A percentile compares a stretch with the other conserved stretches of the same genome.
Conservation (phyloP, 2,888 invertebrate genomes). For the Pteria penguin region DNA sequence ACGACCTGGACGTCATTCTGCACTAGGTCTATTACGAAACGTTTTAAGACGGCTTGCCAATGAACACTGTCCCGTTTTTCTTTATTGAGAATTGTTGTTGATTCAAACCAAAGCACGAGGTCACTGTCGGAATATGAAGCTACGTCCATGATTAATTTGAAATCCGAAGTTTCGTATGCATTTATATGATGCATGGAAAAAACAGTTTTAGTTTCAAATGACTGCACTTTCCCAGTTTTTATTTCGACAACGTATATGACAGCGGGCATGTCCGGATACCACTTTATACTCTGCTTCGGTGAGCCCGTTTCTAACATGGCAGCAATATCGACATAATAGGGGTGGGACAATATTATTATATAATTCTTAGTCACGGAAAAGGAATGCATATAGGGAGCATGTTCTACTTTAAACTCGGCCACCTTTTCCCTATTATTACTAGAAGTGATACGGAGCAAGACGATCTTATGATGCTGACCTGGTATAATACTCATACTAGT, state of each 20-base stretch:
- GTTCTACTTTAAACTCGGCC: conserved; percentile 61
- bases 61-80: conserved; percentile 52
- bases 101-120: conserved; percentile 55
- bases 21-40: conserved; percentile 58
- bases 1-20: conserved; percentile 14
- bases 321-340: conserved; percentile 63
- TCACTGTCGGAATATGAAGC: conserved; percentile 60
- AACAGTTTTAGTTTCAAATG: conserved; percentile 53
- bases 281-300: conserved; percentile 65
- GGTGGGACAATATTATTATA: conserved; percentile 67
- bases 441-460: conserved; percentile 62
- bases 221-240: conserved; percentile 54
- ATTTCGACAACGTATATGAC: conserved; percentile 64
- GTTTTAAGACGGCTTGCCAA: conserved; percentile 47
- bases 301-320: conserved; percentile 57
- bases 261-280: conserved; percentile 56
- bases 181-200: conserved; percentile 73
- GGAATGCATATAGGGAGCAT: conserved; percentile 74
- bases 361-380: conserved; percentile 68
- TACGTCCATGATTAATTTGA: conserved; percentile 61
- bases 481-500: conserved; percentile 62
- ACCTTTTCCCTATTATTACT: conserved; percentile 59
- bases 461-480: conserved; percentile 48
- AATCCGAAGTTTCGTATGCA: conserved; percentile 64
- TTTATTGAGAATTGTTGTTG: conserved; percentile 55